These are phyloP conservation scores for Huso huso DNA, from an alignment of 2,797 vertebrate species.

Conservation along the genomic window DNA sequence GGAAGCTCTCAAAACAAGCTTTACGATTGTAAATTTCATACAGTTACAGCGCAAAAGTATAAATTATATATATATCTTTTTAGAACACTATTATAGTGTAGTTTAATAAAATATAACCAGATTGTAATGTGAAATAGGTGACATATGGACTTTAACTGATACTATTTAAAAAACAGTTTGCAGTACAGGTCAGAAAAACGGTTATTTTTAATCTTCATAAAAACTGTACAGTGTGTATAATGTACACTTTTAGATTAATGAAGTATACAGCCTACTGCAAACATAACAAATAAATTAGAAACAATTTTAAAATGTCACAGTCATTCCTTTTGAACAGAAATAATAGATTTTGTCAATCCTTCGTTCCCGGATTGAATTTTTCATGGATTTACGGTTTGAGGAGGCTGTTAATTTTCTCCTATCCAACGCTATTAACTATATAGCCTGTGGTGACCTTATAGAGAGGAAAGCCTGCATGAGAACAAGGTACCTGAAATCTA, in stretches of 20 bases:
- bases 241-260: no score
- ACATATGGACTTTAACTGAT: no score
- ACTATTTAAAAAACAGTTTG: background rate
- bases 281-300: background rate
- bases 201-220: background rate
- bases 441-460: slow-evolving; percentile 3
- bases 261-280: background rate
- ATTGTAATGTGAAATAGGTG: no score
- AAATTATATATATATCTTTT: no score
- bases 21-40: no score
- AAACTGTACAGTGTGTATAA: background rate
- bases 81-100: no score
- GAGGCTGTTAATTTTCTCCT: background rate
- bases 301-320: background rate
- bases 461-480: slow-evolving; percentile 24
- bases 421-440: background rate
- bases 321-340: background rate
- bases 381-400: background rate
- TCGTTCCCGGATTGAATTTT: background rate
- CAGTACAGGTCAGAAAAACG: background rate
- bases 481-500: slow-evolving; percentile 28
- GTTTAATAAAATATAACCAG: no score
- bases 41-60: no score
- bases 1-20: no score
- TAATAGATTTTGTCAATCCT: background rate